These are phyloP conservation scores for Electrona antarctica DNA, from an alignment of 2,113 vertebrate genomes.

Conservation along the genomic window DNA sequence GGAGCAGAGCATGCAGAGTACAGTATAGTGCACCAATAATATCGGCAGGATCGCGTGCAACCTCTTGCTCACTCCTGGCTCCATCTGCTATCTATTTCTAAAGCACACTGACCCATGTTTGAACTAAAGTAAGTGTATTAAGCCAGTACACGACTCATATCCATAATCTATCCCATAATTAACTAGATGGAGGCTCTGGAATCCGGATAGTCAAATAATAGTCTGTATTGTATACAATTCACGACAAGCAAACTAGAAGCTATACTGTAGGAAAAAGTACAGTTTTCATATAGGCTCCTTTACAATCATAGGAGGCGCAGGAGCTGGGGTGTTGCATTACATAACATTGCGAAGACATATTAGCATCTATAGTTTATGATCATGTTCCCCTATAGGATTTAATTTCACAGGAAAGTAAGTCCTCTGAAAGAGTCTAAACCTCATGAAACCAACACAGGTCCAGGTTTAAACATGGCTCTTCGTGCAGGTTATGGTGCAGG, in stretches of 20 bases:
- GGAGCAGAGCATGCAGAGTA: constrained; percentile 29
- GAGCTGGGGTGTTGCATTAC: too few species aligned
- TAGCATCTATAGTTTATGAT: too few species aligned
- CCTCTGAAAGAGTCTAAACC: too few species aligned
- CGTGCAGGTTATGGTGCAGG: too few species aligned
- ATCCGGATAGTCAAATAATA: neutral
- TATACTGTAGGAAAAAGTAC: neutral
- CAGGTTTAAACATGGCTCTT: too few species aligned
- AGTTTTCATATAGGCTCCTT: too few species aligned
- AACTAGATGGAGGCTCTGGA: constrained; percentile 4
- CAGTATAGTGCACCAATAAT: constrained; percentile 27
- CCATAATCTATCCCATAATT: constrained; percentile 40
- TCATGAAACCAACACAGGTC: too few species aligned
- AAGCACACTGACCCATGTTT: constrained; percentile 43
- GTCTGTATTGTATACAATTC: neutral
- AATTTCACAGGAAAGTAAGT: too few species aligned
- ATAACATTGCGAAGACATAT: too few species aligned
- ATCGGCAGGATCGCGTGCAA: constrained; percentile 41
- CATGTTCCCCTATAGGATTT: too few species aligned
- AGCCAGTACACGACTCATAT: constrained; percentile 26
- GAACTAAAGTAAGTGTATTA: constrained; percentile 41
- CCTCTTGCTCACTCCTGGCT: constrained; percentile 31
- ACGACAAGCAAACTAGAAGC: neutral
- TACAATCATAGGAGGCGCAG: too few species aligned
- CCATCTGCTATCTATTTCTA: constrained; percentile 38